A percentile compares a stretch with the other conserved stretches of the same genome.
These are phyloP conservation scores for Anniella stebbinsi DNA, from an alignment of 2,797 vertebrate genomes.

Conservation along the genomic window DNA sequence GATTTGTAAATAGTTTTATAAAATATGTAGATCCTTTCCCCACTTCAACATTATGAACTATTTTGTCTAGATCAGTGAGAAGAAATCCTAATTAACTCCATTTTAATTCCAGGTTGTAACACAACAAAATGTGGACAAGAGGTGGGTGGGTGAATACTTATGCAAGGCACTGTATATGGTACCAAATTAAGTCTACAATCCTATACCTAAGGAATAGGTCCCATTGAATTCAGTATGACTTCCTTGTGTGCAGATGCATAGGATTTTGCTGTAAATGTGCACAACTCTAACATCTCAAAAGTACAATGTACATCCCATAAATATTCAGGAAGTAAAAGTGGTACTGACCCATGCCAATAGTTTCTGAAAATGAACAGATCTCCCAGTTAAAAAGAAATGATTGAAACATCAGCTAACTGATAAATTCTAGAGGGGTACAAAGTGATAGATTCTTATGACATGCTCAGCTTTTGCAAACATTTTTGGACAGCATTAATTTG, in stretches of 20 bases:
- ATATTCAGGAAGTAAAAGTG: neutral
- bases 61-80: too few species aligned
- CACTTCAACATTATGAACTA: too few species aligned
- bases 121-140: too few species aligned
- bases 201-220: too few species aligned
- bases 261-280: neutral
- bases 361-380: neutral
- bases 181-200: neutral
- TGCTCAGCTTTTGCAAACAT: neutral
- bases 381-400: neutral
- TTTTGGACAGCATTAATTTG: too few species aligned
- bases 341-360: neutral
- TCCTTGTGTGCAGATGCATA: too few species aligned
- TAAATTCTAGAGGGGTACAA: neutral
- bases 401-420: neutral
- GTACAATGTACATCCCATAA: neutral
- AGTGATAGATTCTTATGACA: neutral
- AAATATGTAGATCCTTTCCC: too few species aligned
- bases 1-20: too few species aligned
- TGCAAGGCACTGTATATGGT: neutral
- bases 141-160: too few species aligned
- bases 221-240: too few species aligned
- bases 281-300: neutral
- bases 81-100: too few species aligned
- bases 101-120: too few species aligned